Conservation (phyloP, 1,140 invertebrate genomes). For the Episyrphus balteatus region DNA sequence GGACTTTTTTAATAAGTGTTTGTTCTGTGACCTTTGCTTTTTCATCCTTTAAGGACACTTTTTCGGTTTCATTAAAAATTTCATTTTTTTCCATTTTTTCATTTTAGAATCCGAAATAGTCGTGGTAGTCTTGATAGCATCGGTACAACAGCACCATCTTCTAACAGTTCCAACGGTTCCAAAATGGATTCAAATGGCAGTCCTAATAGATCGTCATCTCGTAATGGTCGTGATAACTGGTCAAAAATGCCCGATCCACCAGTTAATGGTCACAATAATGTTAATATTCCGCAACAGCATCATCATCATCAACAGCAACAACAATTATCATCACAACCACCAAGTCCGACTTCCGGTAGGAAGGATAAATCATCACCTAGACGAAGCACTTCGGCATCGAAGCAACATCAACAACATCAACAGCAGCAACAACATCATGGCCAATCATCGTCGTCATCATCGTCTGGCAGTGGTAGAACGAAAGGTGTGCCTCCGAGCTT, state of each 20-base stretch:
- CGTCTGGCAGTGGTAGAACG: constrained; percentile 44
- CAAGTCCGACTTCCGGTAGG: constrained; percentile 6
- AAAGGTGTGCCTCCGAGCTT: constrained; percentile 66
- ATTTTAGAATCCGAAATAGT: constrained; percentile 31
- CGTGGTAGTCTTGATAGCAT: constrained; percentile 35
- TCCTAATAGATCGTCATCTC: constrained; percentile 22
- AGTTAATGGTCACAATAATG: constrained; percentile 28
- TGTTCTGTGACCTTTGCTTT: too few species aligned
- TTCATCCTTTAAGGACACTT: too few species aligned
- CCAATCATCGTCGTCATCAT: constrained; percentile 37
- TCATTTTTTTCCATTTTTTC: background rate
- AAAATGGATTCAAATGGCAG: constrained; percentile 11
- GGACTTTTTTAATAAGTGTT: too few species aligned
- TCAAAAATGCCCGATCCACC: constrained; percentile 30
- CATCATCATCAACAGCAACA: constrained; percentile 19
- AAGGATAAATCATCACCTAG: constrained; percentile 10
- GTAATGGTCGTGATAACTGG: constrained; percentile 35
- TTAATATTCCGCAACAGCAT: constrained; percentile 27
- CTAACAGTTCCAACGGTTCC: constrained; percentile 14
- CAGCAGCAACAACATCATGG: constrained; percentile 16
- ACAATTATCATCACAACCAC: background rate
- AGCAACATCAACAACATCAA: constrained; percentile 25
- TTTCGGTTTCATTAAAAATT: background rate
- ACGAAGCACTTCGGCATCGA: constrained; percentile 6
- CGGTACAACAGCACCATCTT: constrained; percentile 26